Evolutionary conservation across 2,888 invertebrate species (phyloP), one percentile per base, ranked within the genome.

Genomic region (Metalampra italica): DNA sequence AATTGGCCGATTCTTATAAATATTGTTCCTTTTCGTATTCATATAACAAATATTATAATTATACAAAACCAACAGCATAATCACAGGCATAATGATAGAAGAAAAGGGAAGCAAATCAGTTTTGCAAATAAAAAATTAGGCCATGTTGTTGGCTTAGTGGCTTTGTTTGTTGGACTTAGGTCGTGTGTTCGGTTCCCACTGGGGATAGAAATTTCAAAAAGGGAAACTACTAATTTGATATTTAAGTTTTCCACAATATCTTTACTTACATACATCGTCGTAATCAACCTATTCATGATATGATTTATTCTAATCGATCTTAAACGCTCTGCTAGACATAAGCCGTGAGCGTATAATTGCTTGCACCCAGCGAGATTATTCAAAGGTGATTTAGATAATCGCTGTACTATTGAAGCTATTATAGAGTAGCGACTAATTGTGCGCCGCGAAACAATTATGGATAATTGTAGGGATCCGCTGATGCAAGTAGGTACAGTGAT

Each of bases 301-400:
- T 58, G 65, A 68, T 66, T 70, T 68, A 68, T 67, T 58, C 60
- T 66, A 64, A 72, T 69, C 58, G 66, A 62, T 61, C 59, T 59
- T 67, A 61, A 68, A 66, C 65, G 70, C 68, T 59, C 54, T 56
- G 55, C 46, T 56, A 46, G 52, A 48, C 56, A 55, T 67, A 71
- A 70, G 67, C 68, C 67, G 48, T 43, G 7, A 50, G 52, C 62
- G 60, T 69, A 71, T 75, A 71, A 76, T 76, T 74, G 73, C 65
- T 55, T 56, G 68, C 69, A 66, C 66, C n/a, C 61, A 64, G 62
- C 63, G 54, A 67, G 70, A 64, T 60, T 71, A 70, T 74, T 75
- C 71, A 68, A 66, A 71, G 68, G 68, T 71, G 68, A 74, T 75
- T 73, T 64, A 65, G 56, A 67, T 66, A 68, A 72, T 72, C 62